A percentile compares a stretch with the other conserved stretches of the same genome.
Evolutionary conservation across 2,888 invertebrate species (phyloP).

Genomic region (Heliconius ismenius): DNA sequence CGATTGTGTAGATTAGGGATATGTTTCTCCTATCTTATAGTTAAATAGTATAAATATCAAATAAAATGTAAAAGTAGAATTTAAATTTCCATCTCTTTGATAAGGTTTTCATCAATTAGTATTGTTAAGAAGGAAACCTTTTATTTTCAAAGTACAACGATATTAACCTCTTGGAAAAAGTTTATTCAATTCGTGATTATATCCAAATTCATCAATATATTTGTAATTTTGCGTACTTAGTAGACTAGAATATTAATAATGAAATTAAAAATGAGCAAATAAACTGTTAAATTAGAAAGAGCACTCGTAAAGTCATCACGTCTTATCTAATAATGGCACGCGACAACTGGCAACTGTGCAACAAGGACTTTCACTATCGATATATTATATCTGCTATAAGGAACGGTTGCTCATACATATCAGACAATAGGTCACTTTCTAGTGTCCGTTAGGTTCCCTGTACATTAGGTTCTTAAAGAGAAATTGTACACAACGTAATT

Average conservation of each 20-base stretch:
- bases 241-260: no score
- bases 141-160: background rate
- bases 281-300: conserved; percentile 44
- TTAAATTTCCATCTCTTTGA: background rate
- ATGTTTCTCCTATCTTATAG: background rate
- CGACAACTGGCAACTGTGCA: conserved; percentile 46
- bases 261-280: conserved; percentile 26
- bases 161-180: background rate
- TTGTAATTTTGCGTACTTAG: background rate
- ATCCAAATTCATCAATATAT: background rate
- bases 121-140: background rate
- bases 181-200: background rate
- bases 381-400: conserved; percentile 37
- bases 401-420: conserved; percentile 49
- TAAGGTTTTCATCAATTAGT: background rate
- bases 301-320: conserved; percentile 42
- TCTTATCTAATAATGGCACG: conserved; percentile 49
- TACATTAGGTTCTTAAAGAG: background rate
- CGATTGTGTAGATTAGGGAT: background rate
- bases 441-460: conserved; percentile 10
- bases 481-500: background rate
- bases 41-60: background rate
- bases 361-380: conserved; percentile 65
- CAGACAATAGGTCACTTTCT: conserved; percentile 37
- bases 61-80: background rate